Base-by-base conservation (phyloP, 2,888 invertebrate species). In the Ornithoptera alexandrae region DNA sequence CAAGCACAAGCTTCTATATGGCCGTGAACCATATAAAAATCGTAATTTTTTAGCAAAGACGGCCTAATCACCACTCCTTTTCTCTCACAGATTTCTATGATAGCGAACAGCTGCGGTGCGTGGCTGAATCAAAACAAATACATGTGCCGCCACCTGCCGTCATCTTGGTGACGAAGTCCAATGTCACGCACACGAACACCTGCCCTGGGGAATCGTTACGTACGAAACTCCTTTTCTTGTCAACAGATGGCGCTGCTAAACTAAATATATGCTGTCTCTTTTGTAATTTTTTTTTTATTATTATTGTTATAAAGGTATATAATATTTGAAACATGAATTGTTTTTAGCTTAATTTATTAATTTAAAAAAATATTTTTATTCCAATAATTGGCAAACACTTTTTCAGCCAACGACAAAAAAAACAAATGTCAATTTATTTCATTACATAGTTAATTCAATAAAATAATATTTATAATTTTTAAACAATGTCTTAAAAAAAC, bases 41-140 rank as follows among this genome's bases (percentile, higher is more conserved):
- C 88, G 79, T 85, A 83, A 80, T 84, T 87, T 89, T 89, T 88
- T 82, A 81, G 80, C 84, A 85, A 90, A 90, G 84, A 87, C 91
- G 85, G 81, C 84, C 85, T 90, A 91, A 89, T 91, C 92, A 92
- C 92, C 92, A 92, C 92, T 92, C 92, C 92, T 92, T 92, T 91
- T 90, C 92, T 89, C 90, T 90, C 89, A 88, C 89, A 86, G 83
- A 86, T 87, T 89, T 90, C 88, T 90, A 87, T 91, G 92, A 92
- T 92, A 92, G 89, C 90, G 86, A 92, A 92, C 92, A 91, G 90
- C 89, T 86, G 89, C 84, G 86, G 65, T 62, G 84, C 80, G 83
- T 84, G 84, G 79, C 81, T 83, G 84, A 82, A 90, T 86, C 90
- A 90, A 89, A 92, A 92, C 92, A 92, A 91, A 89, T 82, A 88